A percentile compares a stretch with the other conserved stretches of the same genome.
These are phyloP conservation scores for Lineus longissimus DNA, from an alignment of 1,140 invertebrate genomes.

Conservation along the genomic window DNA sequence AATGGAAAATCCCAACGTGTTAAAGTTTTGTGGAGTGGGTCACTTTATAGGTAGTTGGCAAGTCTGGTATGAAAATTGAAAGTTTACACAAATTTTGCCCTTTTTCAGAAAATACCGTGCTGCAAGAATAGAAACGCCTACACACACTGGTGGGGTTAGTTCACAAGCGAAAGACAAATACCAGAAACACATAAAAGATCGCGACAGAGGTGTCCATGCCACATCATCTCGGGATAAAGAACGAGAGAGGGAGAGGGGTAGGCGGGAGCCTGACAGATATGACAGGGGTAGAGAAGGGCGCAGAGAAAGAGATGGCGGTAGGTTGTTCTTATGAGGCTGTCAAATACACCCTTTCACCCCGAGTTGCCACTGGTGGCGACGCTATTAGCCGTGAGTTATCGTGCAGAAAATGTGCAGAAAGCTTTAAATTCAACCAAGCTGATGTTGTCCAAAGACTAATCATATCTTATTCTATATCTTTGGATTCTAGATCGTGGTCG, in stretches of 20 bases:
- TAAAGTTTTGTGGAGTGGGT: no score
- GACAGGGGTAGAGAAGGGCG: constrained; percentile 35
- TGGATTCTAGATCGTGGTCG: background rate
- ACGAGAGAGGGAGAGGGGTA: background rate
- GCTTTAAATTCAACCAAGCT: background rate
- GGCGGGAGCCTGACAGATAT: constrained; percentile 36
- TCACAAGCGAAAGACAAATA: constrained; percentile 71
- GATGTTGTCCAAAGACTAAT: background rate
- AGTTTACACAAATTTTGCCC: background rate
- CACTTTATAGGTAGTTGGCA: no score
- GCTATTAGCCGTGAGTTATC: no score
- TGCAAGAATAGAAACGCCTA: constrained; percentile 81
- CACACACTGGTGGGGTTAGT: constrained; percentile 85
- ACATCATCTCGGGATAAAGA: constrained; percentile 39
- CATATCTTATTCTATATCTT: background rate
- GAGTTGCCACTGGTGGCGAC: no score
- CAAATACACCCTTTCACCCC: no score
- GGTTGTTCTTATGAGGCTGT: background rate
- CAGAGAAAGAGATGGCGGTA: constrained; percentile 37
- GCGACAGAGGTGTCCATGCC: constrained; percentile 57
- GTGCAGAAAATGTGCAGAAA: background rate
- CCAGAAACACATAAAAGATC: constrained; percentile 56
- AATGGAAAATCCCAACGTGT: no score
- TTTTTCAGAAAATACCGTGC: constrained; percentile 68
- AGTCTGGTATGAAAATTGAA: no score